Evolutionary conservation across 2,797 vertebrate genomes (phyloP).

Genomic region (Pseudomugil gertrudae): DNA sequence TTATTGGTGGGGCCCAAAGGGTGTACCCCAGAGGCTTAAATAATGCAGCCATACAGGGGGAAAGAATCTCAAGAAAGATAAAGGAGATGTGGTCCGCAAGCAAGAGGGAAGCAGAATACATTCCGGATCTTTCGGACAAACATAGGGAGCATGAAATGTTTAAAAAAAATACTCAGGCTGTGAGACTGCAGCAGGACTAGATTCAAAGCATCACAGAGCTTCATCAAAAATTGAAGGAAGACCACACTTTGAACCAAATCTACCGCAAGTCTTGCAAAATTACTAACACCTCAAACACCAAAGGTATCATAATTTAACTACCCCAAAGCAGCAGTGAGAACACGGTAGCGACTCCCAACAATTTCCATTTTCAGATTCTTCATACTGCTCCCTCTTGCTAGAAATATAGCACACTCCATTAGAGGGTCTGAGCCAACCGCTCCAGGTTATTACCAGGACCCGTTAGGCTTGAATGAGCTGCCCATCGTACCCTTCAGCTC

Average conservation of each 20-base stretch:
- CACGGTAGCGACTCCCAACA: constrained; percentile 34
- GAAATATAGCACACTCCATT: constrained; percentile 69
- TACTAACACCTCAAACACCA: constrained; percentile 35
- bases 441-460: constrained; percentile 70
- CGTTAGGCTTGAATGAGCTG: constrained; percentile 68
- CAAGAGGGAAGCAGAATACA: neutral
- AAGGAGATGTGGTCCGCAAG: neutral
- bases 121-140: neutral
- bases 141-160: neutral
- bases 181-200: neutral
- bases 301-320: constrained; percentile 23
- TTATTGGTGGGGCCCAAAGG: neutral
- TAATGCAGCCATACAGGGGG: constrained; percentile 24
- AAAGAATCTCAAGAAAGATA: constrained; percentile 2
- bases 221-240: constrained; percentile 19
- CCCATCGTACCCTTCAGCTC: constrained; percentile 62
- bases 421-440: constrained; percentile 56
- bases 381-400: constrained; percentile 38
- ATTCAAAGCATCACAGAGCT: neutral
- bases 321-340: constrained; percentile 33
- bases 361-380: constrained; percentile 63
- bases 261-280: constrained; percentile 20
- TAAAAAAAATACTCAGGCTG: neutral
- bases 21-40: constrained; percentile 35
- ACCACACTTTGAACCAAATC: constrained; percentile 10